These are phyloP conservation scores for Listronotus bonariensis DNA, from an alignment of 1,140 invertebrate genomes.

Conservation along the genomic window DNA sequence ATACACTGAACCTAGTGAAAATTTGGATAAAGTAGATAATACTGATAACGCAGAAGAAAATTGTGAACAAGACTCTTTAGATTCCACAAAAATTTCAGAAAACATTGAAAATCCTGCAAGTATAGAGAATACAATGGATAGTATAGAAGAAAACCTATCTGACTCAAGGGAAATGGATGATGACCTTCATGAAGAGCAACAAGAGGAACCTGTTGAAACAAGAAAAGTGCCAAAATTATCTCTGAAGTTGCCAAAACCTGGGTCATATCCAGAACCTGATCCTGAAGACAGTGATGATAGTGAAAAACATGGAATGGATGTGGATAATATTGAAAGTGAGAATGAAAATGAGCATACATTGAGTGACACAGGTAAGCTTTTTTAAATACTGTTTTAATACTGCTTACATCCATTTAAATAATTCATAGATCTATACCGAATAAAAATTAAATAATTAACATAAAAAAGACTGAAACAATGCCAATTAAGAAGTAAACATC, in stretches of 20 bases:
- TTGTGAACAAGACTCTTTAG: constrained; percentile 13
- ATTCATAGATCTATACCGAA: no score
- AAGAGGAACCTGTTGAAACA: constrained; percentile 38
- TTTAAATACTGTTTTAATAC: neutral
- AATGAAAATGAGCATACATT: constrained; percentile 41
- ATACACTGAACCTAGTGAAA: neutral
- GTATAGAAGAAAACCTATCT: neutral
- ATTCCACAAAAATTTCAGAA: constrained; percentile 12
- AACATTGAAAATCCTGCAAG: neutral
- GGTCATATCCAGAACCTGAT: constrained; percentile 37
- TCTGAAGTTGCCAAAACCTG: constrained; percentile 58
- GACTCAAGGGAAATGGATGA: constrained; percentile 1
- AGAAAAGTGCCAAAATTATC: constrained; percentile 60
- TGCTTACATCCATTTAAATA: no score
- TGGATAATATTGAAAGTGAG: constrained; percentile 50
- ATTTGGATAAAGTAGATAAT: neutral
- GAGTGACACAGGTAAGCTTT: constrained; percentile 19
- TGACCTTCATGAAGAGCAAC: constrained; percentile 26
- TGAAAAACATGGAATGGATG: constrained; percentile 61
- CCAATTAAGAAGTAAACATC: no score
- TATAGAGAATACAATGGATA: constrained; percentile 12
- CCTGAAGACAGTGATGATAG: constrained; percentile 60
- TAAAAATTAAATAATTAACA: no score
- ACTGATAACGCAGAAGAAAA: neutral
- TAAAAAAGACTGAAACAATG: no score